phyloP scores from a whole-genome alignment of 2,113 vertebrate species.

The Protobothrops mucrosquamatus region DNA sequence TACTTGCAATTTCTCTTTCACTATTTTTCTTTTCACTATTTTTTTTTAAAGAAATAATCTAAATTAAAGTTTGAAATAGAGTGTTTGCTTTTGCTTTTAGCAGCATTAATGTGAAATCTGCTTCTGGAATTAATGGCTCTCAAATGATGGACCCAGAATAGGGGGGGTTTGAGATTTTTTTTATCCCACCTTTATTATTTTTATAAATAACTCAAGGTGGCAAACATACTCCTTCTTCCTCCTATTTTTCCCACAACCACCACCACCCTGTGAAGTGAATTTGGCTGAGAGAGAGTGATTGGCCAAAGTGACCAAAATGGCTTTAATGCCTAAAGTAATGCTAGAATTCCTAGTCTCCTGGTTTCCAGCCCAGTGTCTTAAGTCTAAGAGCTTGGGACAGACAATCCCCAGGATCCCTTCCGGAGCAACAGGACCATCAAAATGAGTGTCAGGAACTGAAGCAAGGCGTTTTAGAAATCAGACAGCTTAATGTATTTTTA shows the following conservation, averaged over 20 bases:
- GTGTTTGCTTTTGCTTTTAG: neutral
- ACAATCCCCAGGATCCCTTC: neutral
- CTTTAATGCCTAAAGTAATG: neutral
- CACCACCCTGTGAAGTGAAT: neutral
- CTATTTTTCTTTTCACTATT: neutral
- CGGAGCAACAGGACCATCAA: neutral
- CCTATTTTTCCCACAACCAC: neutral
- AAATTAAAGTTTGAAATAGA: conserved; percentile 1
- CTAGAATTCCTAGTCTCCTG: neutral
- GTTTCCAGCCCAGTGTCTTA: neutral
- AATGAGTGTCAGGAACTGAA: neutral
- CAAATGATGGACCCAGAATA: neutral
- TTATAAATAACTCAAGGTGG: neutral
- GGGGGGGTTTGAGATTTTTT: neutral
- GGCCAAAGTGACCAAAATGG: neutral
- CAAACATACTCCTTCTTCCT: neutral
- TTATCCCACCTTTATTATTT: neutral
- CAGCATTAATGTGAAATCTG: neutral
- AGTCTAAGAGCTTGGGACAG: neutral
- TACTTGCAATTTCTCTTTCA: neutral
- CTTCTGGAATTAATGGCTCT: neutral
- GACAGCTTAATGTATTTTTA: neutral
- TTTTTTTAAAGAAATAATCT: neutral
- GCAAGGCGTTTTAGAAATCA: neutral
- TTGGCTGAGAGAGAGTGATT: neutral